A percentile compares a stretch with the other conserved stretches of the same genome.
Evolutionary conservation across 2,888 invertebrate species (phyloP).

Genomic region (Hyalella azteca): DNA sequence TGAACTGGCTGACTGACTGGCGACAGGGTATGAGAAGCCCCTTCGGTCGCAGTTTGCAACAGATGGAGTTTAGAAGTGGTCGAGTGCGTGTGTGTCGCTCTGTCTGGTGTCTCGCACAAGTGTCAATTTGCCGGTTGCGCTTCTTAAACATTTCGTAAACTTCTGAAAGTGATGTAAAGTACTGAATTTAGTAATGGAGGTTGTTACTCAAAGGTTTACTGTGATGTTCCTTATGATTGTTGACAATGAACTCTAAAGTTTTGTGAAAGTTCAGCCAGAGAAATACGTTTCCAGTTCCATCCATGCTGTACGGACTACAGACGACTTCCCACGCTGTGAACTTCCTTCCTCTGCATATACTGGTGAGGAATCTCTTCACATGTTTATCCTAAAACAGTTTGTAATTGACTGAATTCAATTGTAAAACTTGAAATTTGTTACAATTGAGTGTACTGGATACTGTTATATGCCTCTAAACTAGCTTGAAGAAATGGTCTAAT

Average conservation of each 20-base stretch:
- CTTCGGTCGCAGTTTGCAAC: background rate
- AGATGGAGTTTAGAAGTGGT: conserved; percentile 1
- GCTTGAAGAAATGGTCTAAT: too few species aligned
- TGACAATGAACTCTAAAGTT: background rate
- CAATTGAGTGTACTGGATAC: too few species aligned
- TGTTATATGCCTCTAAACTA: too few species aligned
- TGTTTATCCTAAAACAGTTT: too few species aligned
- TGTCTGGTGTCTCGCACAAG: background rate
- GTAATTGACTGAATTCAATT: too few species aligned
- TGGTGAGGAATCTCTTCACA: too few species aligned
- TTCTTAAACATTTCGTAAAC: background rate
- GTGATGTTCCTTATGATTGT: background rate
- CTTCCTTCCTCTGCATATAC: too few species aligned
- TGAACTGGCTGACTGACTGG: conserved; percentile 4
- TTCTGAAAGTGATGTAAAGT: background rate
- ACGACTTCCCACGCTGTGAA: too few species aligned
- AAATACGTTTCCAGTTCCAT: too few species aligned
- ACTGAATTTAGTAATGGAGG: background rate
- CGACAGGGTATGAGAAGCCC: background rate
- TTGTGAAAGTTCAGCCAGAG: background rate
- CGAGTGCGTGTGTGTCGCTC: background rate
- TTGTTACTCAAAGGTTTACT: background rate
- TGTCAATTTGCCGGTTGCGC: conserved; percentile 15
- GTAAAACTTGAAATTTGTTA: too few species aligned
- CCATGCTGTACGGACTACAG: too few species aligned